Conservation (phyloP, 2,888 invertebrate genomes). For the Philereme transversata region DNA sequence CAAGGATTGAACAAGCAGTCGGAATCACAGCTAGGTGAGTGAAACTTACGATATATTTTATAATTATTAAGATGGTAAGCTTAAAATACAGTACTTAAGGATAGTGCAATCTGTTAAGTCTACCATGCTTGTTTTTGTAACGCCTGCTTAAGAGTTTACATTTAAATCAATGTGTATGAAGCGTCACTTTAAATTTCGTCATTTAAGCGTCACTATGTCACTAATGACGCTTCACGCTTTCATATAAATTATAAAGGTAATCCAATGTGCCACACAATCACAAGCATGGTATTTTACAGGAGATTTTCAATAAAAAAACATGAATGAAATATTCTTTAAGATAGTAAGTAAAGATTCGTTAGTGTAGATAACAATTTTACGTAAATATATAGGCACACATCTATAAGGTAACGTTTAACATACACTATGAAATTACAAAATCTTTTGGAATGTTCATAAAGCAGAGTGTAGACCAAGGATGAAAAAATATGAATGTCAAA, state of each 20-base stretch:
- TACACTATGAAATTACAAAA: too few relatives aligned
- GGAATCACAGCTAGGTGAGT: slow-evolving; percentile 14
- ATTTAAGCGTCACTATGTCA: too few relatives aligned
- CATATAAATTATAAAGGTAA: background rate
- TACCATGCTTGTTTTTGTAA: background rate
- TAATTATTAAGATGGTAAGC: slow-evolving; percentile 3
- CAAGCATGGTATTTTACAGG: background rate
- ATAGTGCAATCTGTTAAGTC: slow-evolving; percentile 6
- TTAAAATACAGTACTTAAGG: slow-evolving; percentile 15
- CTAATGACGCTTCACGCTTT: too few relatives aligned
- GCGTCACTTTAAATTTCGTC: too few relatives aligned
- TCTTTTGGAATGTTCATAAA: too few relatives aligned
- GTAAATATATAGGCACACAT: slow-evolving; percentile 17
- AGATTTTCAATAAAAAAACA: background rate
- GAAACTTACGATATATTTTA: slow-evolving; percentile 8
- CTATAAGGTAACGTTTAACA: background rate
- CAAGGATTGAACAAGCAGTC: slow-evolving; percentile 15
- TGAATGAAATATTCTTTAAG: background rate
- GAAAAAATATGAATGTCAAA: too few relatives aligned
- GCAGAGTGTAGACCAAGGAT: too few relatives aligned
- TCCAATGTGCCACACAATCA: background rate
- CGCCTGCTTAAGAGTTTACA: background rate
- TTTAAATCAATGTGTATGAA: too few relatives aligned
- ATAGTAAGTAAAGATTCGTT: background rate
- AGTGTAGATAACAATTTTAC: slow-evolving; percentile 26